Evolutionary conservation across 2,797 vertebrate genomes (phyloP), one percentile per base, ranked within the genome.

Genomic region (Chrysocyon brachyurus): DNA sequence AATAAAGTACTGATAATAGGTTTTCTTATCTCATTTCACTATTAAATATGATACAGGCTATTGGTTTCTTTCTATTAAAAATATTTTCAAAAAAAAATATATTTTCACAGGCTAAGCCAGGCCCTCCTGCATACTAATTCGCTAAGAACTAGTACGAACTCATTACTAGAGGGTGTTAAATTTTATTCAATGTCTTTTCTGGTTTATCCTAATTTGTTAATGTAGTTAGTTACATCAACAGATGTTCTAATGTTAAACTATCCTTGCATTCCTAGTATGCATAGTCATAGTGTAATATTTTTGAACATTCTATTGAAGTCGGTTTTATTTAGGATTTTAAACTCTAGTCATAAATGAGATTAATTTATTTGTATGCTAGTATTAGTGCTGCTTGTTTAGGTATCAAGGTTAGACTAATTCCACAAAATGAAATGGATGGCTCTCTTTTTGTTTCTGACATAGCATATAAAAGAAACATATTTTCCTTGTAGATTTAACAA

Each of bases 281-380:
- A 49, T 28, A 31, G 31, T 31, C 36, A 72, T 3, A 22, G 24
- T 33, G 73, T 61, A 40, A 17, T 64, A 56, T 19, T 75, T 86
- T 57, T 77, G n/a, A 63, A 94, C 22, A 88, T 46, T 88, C 73
- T 87, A n/a, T 46, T 54, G 57, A 89, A 26, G 33, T 57, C 11
- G 52, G 24, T 31, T 36, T 88, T 83, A 82, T 46, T 70, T 91
- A 81, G 57, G 49, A 81, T 56, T 92, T 96, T 92, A 84, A 68
- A 77, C n/a, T 40, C 31, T n/a, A 52, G 82, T 68, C 81, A 64
- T 22, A 46, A 94, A 28, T 84, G 31, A 77, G 46, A n/a, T 5
- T 81, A 21, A 6, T 59, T 28, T 70, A 70, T 19, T 57, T 31
- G n/a, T 49, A 59, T 7, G 10, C 49, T 59, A 57, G 0, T 8